Conservation (phyloP, 1,140 invertebrate species). For the Physella acuta region DNA sequence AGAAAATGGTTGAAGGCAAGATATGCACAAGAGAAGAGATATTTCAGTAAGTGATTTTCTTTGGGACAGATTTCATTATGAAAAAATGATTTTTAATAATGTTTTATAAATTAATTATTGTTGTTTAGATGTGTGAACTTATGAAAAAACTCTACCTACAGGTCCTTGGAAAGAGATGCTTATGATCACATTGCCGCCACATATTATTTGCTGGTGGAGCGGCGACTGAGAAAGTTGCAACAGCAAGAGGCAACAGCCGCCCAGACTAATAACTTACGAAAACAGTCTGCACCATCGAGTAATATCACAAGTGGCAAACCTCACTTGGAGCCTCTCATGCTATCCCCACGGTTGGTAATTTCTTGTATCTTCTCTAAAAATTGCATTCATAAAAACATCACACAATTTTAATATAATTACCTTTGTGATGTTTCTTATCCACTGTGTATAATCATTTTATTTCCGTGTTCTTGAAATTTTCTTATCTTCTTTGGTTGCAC, state of each 20-base stretch:
- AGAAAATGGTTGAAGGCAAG: slow-evolving; percentile 92
- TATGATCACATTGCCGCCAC: slow-evolving; percentile 99
- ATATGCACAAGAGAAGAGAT: slow-evolving; percentile 94
- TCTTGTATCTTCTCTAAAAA: too few species aligned
- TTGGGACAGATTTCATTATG: background rate
- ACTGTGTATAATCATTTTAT: too few species aligned
- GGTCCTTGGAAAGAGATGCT: slow-evolving; percentile 89
- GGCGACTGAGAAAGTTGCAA: slow-evolving; percentile 71
- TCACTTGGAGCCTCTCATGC: slow-evolving; percentile 59
- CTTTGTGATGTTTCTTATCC: too few species aligned
- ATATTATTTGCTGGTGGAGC: slow-evolving; percentile 93
- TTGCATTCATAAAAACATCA: too few species aligned
- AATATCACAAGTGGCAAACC: slow-evolving; percentile 41
- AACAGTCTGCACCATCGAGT: slow-evolving; percentile 43
- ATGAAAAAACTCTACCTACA: slow-evolving; percentile 63
- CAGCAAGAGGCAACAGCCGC: slow-evolving; percentile 26
- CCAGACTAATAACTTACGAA: slow-evolving; percentile 35
- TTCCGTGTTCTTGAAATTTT: too few species aligned
- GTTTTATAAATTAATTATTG: too few species aligned
- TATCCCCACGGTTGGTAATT: slow-evolving; percentile 59
- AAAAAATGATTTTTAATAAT: background rate
- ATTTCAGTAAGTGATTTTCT: slow-evolving; percentile 38
- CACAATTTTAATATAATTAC: too few species aligned
- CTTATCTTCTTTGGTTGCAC: too few species aligned
- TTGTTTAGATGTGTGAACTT: too few species aligned